Evolutionary conservation across 2,113 vertebrate genomes (phyloP), one percentile per base, ranked within the genome.

Genomic region (Casuarius casuarius): DNA sequence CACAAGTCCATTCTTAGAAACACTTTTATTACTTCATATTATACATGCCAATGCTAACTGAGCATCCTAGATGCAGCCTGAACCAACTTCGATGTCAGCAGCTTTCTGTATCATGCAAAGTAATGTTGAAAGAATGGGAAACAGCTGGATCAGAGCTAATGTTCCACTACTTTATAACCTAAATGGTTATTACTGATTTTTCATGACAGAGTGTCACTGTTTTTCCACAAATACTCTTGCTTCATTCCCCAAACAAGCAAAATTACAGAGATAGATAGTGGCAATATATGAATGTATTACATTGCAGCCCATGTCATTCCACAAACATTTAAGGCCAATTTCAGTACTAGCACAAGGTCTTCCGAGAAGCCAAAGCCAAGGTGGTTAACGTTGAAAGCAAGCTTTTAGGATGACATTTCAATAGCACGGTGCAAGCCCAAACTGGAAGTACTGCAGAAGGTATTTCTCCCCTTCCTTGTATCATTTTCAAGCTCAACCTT

Each of bases 191-290:
- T 65, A 35, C 1, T 1, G 8, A 49, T 19, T 78, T 82, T 63
- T 52, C 0, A 0, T 1, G 4, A 77, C 59, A 4, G 20, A 20
- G 13, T 5, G 19, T 1, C 56, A 44, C 7, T 3, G 1, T 31
- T 63, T n/a, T 56, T 78, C 20, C 35, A 44, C 19, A 62, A 84
- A 86, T 0, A 48, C 11, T 15, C 67, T 38, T 23, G 68, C 72
- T 65, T 70, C 65, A 6, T 29, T 66, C 77, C 59, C 38, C 49
- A 31, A 35, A 73, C 25, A 56, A 66, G 56, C 13, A 2, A 8
- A 51, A 11, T 4, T 3, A 4, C 11, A n/a, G 29, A 63, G 62
- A 44, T 9, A 33, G 42, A 52, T 3, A 7, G 5, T 52, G 46
- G 13, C 6, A 46, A 21, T 28, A 54, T 51, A 21, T 2, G 15